Evolutionary conservation across 2,888 invertebrate species (phyloP), one percentile per base, ranked within the genome.

Genomic region (Tachina lurida): DNA sequence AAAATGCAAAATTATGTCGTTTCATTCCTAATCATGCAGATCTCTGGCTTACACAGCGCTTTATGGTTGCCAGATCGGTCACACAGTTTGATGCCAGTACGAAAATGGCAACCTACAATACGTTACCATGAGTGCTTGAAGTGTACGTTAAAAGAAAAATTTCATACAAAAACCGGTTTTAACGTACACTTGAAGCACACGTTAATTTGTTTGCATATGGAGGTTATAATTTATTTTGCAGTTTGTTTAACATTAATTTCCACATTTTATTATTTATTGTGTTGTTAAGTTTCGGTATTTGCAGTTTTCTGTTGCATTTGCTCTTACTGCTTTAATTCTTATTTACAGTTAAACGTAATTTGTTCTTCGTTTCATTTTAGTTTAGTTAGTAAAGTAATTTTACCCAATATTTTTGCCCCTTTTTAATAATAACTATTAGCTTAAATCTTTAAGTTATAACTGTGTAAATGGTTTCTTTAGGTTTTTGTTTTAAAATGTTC

Each of bases 381-480:
- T 58, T 77, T 31, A 19, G 58, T 77, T 31, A 15, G 1, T 2
- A 31, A 31, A 13, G 5, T 41, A 39, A 43, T 63, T 47, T 45
- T 8, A 13, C 15, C 7, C 58, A 58, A 31, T 31, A n/a, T 39
- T 60, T 41, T 70, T 73, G 45, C 47, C 31, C 15, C 31, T 31
- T 31, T 4, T 31, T 22, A 47, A 49, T 17, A 58, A 58, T 54
- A 10, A 39, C n/a, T n/a, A n/a, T n/a, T 56, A 56, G 10, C 43
- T 63, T 62, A 22, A 54, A 54, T 54, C 39, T 77, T 76, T 58
- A 67, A 41, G 41, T 52, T 41, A 56, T 17, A 47, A 39, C 7
- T 68, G n/a, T n/a, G n/a, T 52, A 60, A 68, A 68, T 43, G 60
- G 60, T 60, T 77, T 68, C 52, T 62, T 10, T 12, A n/a, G 10